Evolutionary conservation across 1,140 invertebrate genomes (phyloP).

Genomic region (Nymphalis io): DNA sequence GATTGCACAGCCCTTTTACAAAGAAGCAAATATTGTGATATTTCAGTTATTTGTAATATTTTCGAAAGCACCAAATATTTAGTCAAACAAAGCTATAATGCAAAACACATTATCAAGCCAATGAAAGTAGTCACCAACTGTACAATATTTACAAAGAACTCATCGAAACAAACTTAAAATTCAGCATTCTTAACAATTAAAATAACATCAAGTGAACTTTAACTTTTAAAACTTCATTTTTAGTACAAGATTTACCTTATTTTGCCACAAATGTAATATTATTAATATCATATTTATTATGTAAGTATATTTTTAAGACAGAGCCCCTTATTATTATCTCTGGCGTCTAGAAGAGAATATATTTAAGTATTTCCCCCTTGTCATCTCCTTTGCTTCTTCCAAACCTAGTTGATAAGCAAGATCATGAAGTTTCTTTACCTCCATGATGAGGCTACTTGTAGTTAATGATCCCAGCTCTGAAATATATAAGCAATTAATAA

Average conservation of each 20-base stretch:
- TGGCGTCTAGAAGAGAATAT: constrained; percentile 85
- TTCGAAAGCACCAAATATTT: no score
- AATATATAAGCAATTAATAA: constrained; percentile 49
- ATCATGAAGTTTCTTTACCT: constrained; percentile 96
- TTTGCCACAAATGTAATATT: background rate
- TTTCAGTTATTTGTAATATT: no score
- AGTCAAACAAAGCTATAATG: no score
- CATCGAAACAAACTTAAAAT: no score
- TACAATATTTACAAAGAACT: no score
- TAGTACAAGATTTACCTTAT: background rate
- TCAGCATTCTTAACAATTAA: no score
- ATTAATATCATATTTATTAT: background rate
- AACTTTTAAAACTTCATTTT: no score
- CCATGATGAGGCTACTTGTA: constrained; percentile 90
- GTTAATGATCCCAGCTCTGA: constrained; percentile 91
- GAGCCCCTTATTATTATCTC: constrained; percentile 41
- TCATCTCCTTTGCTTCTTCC: constrained; percentile 98
- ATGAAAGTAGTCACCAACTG: no score
- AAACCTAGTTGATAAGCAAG: constrained; percentile 95
- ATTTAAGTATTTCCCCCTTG: constrained; percentile 95
- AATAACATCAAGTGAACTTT: no score
- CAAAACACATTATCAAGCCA: no score
- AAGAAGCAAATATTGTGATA: no score
- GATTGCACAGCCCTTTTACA: no score
- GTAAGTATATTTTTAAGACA: background rate